Evolutionary conservation across 2,797 vertebrate species (phyloP).

Genomic region (Salmo trutta): DNA sequence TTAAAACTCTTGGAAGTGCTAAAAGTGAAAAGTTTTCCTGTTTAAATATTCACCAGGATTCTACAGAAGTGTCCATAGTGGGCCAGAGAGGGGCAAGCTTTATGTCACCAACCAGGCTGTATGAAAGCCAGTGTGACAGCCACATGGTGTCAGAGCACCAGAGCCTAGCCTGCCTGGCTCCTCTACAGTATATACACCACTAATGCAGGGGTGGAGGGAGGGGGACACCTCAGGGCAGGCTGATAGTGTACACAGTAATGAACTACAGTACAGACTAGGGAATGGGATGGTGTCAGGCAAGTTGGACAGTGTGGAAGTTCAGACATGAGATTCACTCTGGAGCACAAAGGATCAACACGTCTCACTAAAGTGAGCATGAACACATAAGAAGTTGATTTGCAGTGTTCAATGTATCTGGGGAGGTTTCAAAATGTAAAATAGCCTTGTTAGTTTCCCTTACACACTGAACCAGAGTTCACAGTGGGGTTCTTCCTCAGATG

Average conservation of each 20-base stretch:
- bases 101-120: slow-evolving; percentile 57
- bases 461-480: neutral
- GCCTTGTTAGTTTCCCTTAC: neutral
- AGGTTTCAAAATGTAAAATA: neutral
- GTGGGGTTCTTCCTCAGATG: neutral
- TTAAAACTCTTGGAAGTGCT: neutral
- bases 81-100: slow-evolving; percentile 34
- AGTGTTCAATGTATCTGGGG: neutral
- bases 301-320: neutral
- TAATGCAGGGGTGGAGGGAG: slow-evolving; percentile 27
- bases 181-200: neutral
- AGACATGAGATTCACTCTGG: slow-evolving; percentile 6
- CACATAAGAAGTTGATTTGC: neutral
- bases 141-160: slow-evolving; percentile 5
- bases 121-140: neutral
- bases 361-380: neutral
- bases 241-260: slow-evolving; percentile 46
- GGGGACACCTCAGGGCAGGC: slow-evolving; percentile 34
- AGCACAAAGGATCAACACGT: neutral
- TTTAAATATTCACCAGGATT: neutral
- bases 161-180: slow-evolving; percentile 40
- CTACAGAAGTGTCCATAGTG: neutral
- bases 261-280: slow-evolving; percentile 28
- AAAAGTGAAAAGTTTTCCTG: neutral
- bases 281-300: slow-evolving; percentile 16